Base-by-base conservation (phyloP, 2,113 vertebrate species). In the Indicator maculatus region DNA sequence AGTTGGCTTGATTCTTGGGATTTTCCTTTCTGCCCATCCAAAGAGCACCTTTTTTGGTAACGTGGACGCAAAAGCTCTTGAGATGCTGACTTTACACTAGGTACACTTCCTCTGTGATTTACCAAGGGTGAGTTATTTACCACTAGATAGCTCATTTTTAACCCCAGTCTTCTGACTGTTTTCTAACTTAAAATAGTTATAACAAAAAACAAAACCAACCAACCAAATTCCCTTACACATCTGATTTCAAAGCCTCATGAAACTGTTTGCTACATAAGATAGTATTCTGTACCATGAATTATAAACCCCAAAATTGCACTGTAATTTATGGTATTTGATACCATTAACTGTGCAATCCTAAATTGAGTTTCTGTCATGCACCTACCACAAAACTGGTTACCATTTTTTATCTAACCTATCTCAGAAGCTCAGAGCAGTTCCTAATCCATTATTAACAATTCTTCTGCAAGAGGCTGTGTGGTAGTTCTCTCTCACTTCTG, bases 51-150 rank as follows among this genome's bases (percentile, higher is more conserved):
- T 89, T 97, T 98, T 81, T 92, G 95, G n/a, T 97, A 92, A 74
- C 52, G 83, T 70, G 61, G 75, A 65, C n/a, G 27, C 31, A 93
- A 89, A 61, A 52, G 18, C 30, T 95, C 86, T 33, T 28, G 50
- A 61, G 18, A 85, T 86, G 30, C 66, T 86, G 41, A 67, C 93
- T 97, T 79, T 50, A 97, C 92, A 83, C 91, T 96, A 61, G 97
- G 96, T 44, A 86, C 89, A 44, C 97, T 98, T 83, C 97, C 98
- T 77, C 98, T 95, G 52, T 97, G 93, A 38, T 96, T 92, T 55
- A 90, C 56, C 39, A 97, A 76, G 45, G 94, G 21, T 24, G 95
- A 83, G 56, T 93, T 96, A 74, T 85, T 96, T 56, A 96, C 92
- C 24, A 86, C 10, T 36, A 95, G 83, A 26, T 91, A 97, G 86